Evolutionary conservation across 2,888 invertebrate genomes (phyloP).

Genomic region (Euspilapteryx auroguttella): DNA sequence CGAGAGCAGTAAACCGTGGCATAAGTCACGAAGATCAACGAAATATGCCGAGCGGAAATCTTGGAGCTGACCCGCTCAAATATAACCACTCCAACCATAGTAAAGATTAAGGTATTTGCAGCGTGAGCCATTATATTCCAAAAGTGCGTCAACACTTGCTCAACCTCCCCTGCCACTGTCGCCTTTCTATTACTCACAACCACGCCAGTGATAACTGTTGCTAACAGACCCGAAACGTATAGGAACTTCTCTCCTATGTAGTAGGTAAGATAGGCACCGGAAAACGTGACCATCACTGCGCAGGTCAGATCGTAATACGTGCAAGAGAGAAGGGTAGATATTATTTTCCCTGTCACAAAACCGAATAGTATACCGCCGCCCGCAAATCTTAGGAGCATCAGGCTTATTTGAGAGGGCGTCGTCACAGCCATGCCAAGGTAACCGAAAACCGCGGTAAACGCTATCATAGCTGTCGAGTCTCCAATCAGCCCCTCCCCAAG

Average conservation of each 20-base stretch:
- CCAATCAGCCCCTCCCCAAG: slow-evolving; percentile 42
- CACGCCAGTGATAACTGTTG: slow-evolving; percentile 33
- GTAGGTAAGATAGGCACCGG: slow-evolving; percentile 36
- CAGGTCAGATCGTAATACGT: slow-evolving; percentile 38
- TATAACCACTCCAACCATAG: slow-evolving; percentile 64
- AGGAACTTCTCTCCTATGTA: slow-evolving; percentile 44
- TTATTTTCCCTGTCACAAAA: slow-evolving; percentile 34
- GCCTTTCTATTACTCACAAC: slow-evolving; percentile 34
- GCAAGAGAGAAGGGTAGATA: slow-evolving; percentile 24
- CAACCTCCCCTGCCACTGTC: slow-evolving; percentile 36
- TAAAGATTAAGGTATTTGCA: slow-evolving; percentile 61
- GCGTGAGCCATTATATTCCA: slow-evolving; percentile 33
- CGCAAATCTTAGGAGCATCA: slow-evolving; percentile 30
- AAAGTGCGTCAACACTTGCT: slow-evolving; percentile 27
- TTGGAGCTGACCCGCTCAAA: slow-evolving; percentile 50
- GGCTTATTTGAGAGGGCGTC: slow-evolving; percentile 23
- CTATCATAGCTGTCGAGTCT: slow-evolving; percentile 42
- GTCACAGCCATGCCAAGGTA: slow-evolving; percentile 28
- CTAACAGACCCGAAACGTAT: slow-evolving; percentile 40
- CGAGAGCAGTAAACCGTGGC: slow-evolving; percentile 47
- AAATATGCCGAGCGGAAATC: slow-evolving; percentile 30
- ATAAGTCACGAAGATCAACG: slow-evolving; percentile 40
- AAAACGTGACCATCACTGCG: slow-evolving; percentile 30
- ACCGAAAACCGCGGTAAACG: slow-evolving; percentile 34
- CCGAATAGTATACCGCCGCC: slow-evolving; percentile 38